Evolutionary conservation across 2,113 vertebrate genomes (phyloP).

Genomic region (Xerus inauris): DNA sequence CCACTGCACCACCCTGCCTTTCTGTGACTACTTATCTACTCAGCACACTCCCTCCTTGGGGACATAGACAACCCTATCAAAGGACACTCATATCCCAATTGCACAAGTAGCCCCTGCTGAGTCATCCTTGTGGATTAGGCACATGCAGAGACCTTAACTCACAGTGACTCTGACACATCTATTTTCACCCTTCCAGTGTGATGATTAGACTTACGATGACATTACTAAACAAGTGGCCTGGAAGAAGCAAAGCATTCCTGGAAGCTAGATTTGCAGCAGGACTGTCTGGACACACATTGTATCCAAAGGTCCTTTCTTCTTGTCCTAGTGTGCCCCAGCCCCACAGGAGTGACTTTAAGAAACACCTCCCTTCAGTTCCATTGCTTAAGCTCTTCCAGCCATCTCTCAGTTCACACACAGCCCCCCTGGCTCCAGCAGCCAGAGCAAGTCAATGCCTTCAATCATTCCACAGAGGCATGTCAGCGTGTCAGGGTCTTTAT

Average conservation of each 20-base stretch:
- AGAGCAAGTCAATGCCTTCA: background rate
- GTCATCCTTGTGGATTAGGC: constrained; percentile 5
- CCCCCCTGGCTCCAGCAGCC: background rate
- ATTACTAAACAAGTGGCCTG: background rate
- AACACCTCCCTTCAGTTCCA: background rate
- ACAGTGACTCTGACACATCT: constrained; percentile 32
- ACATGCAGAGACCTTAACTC: background rate
- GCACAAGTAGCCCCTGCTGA: background rate
- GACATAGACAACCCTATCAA: background rate
- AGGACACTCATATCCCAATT: background rate
- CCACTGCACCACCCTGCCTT: background rate
- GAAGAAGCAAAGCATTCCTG: background rate
- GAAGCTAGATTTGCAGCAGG: background rate
- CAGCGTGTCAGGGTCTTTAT: background rate
- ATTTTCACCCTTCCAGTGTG: constrained; percentile 44
- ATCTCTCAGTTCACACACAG: background rate
- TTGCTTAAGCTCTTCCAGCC: background rate
- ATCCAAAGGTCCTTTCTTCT: background rate
- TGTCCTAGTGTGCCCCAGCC: background rate
- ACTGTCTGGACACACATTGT: background rate
- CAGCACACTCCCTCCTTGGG: background rate
- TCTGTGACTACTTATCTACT: background rate
- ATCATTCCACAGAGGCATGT: background rate
- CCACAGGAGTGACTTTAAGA: background rate
- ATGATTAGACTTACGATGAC: constrained; percentile 5